phyloP scores from a whole-genome alignment of 2,113 vertebrate genomes.

The Anser brachyrhynchus region DNA sequence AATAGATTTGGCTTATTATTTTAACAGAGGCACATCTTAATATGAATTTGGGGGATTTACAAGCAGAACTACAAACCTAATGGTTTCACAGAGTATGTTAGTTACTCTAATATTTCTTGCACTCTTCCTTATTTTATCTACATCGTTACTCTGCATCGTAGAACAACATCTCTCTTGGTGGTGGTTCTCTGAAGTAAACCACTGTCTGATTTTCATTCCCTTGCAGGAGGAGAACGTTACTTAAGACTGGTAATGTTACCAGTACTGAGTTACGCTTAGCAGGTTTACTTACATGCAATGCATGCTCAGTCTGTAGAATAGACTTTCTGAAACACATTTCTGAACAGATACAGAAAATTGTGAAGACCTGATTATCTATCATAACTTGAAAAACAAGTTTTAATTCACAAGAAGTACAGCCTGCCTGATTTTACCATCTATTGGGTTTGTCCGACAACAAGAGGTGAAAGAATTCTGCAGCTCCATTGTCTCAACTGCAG shows the following conservation, averaged over 20 bases:
- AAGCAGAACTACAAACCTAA: not conserved
- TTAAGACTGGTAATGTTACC: not conserved
- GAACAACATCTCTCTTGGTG: accelerated
- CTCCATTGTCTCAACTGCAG: constrained; percentile 78
- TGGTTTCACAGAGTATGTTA: not conserved
- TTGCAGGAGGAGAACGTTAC: not conserved
- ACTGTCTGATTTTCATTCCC: not conserved
- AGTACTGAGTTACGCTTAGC: accelerated
- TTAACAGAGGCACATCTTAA: not conserved
- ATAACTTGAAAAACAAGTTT: constrained; percentile 53
- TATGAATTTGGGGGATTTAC: not conserved
- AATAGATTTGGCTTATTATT: not conserved
- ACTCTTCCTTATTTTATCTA: not conserved
- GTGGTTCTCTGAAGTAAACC: not conserved
- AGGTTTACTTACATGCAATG: accelerated
- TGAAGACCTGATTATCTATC: constrained; percentile 39
- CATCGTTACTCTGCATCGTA: not conserved
- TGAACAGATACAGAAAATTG: not conserved
- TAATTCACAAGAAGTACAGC: constrained; percentile 56
- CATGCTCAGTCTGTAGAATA: not conserved
- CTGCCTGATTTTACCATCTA: constrained; percentile 70
- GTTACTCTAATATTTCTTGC: not conserved
- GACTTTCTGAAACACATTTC: not conserved
- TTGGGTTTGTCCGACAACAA: constrained; percentile 79
- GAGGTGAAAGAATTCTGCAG: constrained; percentile 78